Conservation (phyloP, 2,797 vertebrate genomes). For the Acrossocheilus fasciatus region DNA sequence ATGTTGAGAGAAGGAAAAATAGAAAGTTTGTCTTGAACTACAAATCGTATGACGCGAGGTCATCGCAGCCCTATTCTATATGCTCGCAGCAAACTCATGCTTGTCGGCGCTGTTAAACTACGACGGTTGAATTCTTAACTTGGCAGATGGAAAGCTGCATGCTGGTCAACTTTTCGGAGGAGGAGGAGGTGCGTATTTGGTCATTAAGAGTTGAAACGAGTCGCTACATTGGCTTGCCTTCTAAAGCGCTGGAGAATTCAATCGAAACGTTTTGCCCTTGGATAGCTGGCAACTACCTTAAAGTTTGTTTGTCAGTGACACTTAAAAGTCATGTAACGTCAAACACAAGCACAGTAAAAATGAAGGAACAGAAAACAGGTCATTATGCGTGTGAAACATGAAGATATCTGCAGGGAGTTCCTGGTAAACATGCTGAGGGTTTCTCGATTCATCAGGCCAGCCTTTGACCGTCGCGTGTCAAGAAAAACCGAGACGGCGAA, state of each 20-base stretch:
- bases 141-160: slow-evolving; percentile 65
- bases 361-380: slow-evolving; percentile 55
- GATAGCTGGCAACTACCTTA: slow-evolving; percentile 83
- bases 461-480: slow-evolving; percentile 62
- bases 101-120: slow-evolving; percentile 57
- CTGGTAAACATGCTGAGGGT: slow-evolving; percentile 75
- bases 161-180: slow-evolving; percentile 62
- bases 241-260: slow-evolving; percentile 58
- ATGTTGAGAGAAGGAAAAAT: slow-evolving; percentile 57
- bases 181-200: slow-evolving; percentile 62
- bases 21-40: slow-evolving; percentile 54
- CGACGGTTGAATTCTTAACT: slow-evolving; percentile 57
- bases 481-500: slow-evolving; percentile 34
- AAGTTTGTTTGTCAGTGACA: slow-evolving; percentile 69
- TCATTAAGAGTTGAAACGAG: slow-evolving; percentile 59
- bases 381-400: slow-evolving; percentile 65
- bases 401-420: slow-evolving; percentile 72
- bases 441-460: slow-evolving; percentile 74
- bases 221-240: slow-evolving; percentile 63
- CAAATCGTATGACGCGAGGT: slow-evolving; percentile 54
- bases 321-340: slow-evolving; percentile 42
- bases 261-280: slow-evolving; percentile 75
- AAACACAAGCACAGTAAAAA: slow-evolving; percentile 60
- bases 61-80: slow-evolving; percentile 50
- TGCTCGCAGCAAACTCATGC: slow-evolving; percentile 67